Evolutionary conservation across 2,888 invertebrate genomes (phyloP), one percentile per base, ranked within the genome.

Genomic region (Plemyria rubiginata): DNA sequence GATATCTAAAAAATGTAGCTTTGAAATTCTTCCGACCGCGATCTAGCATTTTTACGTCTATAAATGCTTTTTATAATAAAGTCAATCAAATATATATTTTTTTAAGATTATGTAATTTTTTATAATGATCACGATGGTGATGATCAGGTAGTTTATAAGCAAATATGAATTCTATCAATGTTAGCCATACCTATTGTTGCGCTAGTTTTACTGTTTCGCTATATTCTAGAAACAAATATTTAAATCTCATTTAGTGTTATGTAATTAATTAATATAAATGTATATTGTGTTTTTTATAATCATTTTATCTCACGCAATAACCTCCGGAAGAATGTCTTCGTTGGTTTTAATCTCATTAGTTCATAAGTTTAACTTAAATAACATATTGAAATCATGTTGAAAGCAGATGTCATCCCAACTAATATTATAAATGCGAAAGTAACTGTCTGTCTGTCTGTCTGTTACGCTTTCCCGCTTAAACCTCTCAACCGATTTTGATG

Each of bases 161-260:
- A 41, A 16, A 52, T 41, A 8, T 41, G 13, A 41, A 28, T 53
- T 45, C 45, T 45, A 45, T 32, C 16, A 46, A 54, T 46, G 15
- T 48, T 46, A 48, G 46, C 46, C 46, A 48, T 53, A 40, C 13
- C 13, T 51, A 40, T 28, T 40, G 4, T 22, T 52, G 13, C n/a
- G 50, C 36, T 50, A 22, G 22, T 38, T 40, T n/a, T 16, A 4
- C n/a, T 12, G 8, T 40, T 38, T 11, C 7, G 38, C 9, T 32
- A 6, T 38, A 38, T 38, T 38, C 8, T 38, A 38, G 11, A 11
- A 32, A 16, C 11, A 16, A 38, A 38, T 36, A 13, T 28, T 54
- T 29, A n/a, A 58, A 58, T 58, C 58, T 58, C 58, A 51, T 4
- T n/a, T 58, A 58, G 13, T 32, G 8, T 13, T 51, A 45, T 4